Percentiles rank a stretch among this genome's conserved stretches.
Conservation (phyloP, 2,888 invertebrate genomes). For the Kryphioiulus occultus region DNA sequence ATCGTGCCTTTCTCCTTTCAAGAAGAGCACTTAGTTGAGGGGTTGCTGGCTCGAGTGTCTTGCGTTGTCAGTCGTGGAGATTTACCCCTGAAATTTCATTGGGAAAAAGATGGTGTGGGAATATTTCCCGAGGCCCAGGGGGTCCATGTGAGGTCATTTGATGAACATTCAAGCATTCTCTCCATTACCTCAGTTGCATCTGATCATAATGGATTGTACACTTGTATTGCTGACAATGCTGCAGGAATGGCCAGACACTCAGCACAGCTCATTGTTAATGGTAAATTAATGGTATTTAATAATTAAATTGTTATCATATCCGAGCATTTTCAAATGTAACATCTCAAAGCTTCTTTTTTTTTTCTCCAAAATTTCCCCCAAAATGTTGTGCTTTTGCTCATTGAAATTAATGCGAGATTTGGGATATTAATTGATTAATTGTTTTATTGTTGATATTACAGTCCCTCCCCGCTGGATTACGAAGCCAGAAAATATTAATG, state of each 20-base stretch:
- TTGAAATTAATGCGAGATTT: no score
- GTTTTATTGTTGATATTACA: constrained; percentile 20
- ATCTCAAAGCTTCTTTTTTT: no score
- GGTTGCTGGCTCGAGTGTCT: constrained; percentile 71
- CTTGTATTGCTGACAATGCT: constrained; percentile 53
- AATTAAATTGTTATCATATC: no score
- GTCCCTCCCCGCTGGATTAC: constrained; percentile 54
- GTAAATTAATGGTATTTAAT: constrained; percentile 50
- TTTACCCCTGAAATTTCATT: constrained; percentile 59
- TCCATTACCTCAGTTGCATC: constrained; percentile 52
- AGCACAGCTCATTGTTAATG: constrained; percentile 54
- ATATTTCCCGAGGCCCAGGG: constrained; percentile 49
- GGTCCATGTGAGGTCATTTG: constrained; percentile 46
- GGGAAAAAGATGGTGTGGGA: constrained; percentile 66
- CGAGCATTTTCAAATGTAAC: neutral
- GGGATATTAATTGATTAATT: no score
- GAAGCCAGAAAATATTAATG: constrained; percentile 50
- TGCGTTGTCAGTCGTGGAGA: constrained; percentile 60
- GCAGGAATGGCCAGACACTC: constrained; percentile 53
- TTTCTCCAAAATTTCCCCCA: no score
- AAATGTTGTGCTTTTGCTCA: no score
- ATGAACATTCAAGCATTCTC: constrained; percentile 54
- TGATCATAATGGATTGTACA: constrained; percentile 53
- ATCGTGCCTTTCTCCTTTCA: constrained; percentile 77
- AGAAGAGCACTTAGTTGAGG: constrained; percentile 78